Conservation (phyloP, 2,888 invertebrate genomes). For the Drosophila lacicola region DNA sequence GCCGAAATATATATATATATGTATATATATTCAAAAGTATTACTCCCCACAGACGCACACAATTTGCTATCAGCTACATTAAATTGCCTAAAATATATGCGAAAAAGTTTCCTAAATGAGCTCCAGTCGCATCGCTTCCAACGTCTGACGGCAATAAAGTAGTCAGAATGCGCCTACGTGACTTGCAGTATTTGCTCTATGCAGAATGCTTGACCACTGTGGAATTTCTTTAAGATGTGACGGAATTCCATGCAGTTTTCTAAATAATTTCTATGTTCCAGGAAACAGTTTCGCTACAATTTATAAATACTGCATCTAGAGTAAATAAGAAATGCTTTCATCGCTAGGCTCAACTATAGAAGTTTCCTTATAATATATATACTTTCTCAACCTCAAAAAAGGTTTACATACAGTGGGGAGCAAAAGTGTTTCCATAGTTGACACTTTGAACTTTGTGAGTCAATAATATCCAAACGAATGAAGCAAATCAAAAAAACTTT, state of each 20-base stretch:
- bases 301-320: not conserved
- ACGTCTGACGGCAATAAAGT: constrained; percentile 42
- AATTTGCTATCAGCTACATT: constrained; percentile 72
- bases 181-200: constrained; percentile 12
- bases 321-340: no score
- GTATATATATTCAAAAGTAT: not conserved
- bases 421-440: no score
- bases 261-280: constrained; percentile 5
- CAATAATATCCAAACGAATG: no score
- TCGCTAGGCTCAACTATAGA: no score
- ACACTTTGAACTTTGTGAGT: no score
- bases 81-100: constrained; percentile 68
- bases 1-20: constrained; percentile 1
- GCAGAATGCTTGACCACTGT: constrained; percentile 38
- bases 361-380: no score
- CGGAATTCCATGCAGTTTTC: constrained; percentile 15
- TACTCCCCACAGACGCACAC: constrained; percentile 15
- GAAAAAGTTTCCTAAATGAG: constrained; percentile 34
- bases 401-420: no score
- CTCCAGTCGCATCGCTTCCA: constrained; percentile 17
- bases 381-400: no score
- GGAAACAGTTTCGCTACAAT: not conserved
- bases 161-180: constrained; percentile 46
- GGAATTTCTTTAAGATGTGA: constrained; percentile 17
- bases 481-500: no score